phyloP scores from a whole-genome alignment of 2,797 vertebrate species.

The Mormyrops attenuatus region DNA sequence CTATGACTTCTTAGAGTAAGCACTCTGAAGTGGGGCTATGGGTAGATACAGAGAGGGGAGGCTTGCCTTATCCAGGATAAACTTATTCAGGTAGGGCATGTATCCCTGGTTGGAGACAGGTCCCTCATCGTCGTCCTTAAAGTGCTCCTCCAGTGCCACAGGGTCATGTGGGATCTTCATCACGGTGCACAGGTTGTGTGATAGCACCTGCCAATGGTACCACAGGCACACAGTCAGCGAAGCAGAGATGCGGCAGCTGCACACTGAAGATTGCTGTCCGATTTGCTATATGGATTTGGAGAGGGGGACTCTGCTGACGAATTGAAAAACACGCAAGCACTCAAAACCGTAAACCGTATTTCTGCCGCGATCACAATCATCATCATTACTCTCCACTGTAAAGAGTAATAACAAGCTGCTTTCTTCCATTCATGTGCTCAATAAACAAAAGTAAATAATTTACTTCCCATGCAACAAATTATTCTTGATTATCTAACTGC shows the following conservation, averaged over 20 bases:
- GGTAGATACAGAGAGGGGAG: background rate
- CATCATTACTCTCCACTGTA: background rate
- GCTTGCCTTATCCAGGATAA: conserved; percentile 93
- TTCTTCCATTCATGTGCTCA: background rate
- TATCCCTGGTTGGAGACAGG: conserved; percentile 97
- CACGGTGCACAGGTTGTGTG: conserved; percentile 91
- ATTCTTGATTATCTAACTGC: background rate
- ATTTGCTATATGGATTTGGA: background rate
- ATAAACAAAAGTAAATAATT: background rate
- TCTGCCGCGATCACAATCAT: background rate
- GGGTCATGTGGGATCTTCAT: conserved; percentile 93
- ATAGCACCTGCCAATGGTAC: conserved; percentile 75
- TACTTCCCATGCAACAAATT: background rate
- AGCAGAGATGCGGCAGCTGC: background rate
- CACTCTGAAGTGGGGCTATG: background rate
- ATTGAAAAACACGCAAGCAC: background rate
- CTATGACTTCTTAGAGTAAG: background rate
- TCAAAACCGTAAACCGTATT: background rate
- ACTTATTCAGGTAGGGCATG: conserved; percentile 97
- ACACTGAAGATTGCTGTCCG: background rate
- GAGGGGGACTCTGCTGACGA: background rate
- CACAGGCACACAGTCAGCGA: background rate
- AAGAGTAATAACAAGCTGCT: background rate
- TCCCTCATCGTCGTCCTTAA: conserved; percentile 92
- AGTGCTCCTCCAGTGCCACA: conserved; percentile 91